Evolutionary conservation across 1,140 invertebrate species (phyloP).

Genomic region (Rhyzopertha dominica): DNA sequence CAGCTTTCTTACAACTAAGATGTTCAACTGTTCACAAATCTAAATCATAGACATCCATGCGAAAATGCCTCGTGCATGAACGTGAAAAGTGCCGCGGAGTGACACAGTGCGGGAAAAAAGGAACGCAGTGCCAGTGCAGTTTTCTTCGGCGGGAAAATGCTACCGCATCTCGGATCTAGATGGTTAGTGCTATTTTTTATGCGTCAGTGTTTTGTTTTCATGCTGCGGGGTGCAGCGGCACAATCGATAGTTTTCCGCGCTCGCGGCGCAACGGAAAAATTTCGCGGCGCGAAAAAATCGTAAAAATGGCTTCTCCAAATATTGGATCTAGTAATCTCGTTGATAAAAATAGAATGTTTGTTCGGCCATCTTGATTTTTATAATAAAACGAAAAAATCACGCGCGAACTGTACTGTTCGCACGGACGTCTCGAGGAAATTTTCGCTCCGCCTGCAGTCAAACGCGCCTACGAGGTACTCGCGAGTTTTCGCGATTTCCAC

Average conservation of each 20-base stretch:
- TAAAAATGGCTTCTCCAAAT: slow-evolving; percentile 25
- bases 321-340: slow-evolving; percentile 18
- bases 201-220: slow-evolving; percentile 2
- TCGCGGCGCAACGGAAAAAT: too few species aligned
- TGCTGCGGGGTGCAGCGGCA: neutral
- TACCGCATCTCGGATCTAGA: slow-evolving; percentile 7
- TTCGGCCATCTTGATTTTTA: slow-evolving; percentile 39
- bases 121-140: slow-evolving; percentile 7
- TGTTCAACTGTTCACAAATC: slow-evolving; percentile 33
- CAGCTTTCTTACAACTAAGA: slow-evolving; percentile 37
- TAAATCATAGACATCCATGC: slow-evolving; percentile 37
- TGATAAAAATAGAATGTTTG: slow-evolving; percentile 44
- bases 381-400: slow-evolving; percentile 21
- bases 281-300: slow-evolving; percentile 3
- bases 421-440: neutral
- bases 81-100: neutral
- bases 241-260: slow-evolving; percentile 10
- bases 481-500: neutral
- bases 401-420: slow-evolving; percentile 20
- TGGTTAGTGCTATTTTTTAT: slow-evolving; percentile 14
- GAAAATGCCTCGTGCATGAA: slow-evolving; percentile 24
- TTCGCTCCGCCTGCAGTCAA: slow-evolving; percentile 10
- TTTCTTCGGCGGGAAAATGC: slow-evolving; percentile 7
- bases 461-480: slow-evolving; percentile 2
- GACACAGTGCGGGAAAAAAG: slow-evolving; percentile 8